Evolutionary conservation across 2,797 vertebrate species (phyloP), one percentile per base, ranked within the genome.

Genomic region (Muscicapa comitata): DNA sequence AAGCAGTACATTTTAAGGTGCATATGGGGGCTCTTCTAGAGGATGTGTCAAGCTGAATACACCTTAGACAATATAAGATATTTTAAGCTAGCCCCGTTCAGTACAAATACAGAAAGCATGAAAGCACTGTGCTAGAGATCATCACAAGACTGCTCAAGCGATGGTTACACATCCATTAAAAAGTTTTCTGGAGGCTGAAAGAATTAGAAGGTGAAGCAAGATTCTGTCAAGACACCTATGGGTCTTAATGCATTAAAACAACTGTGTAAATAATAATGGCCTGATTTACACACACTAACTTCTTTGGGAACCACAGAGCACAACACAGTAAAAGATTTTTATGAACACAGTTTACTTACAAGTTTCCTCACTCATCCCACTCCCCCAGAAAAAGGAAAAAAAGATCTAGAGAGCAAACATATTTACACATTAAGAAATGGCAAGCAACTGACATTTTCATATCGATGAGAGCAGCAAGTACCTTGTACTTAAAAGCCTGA

Each of bases 1-100:
- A 88, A 96, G 77, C 80, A 91, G 77, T 95, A 93, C 87, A 94
- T 88, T 95, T 93, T 86, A 94, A 96, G 96, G 93, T 95, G 94
- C 79, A 90, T 94, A 86, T 85, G 86, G 94, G 93, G 80, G 89
- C 73, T 96, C 90, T 93, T 85, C 54, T 83, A 84, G 80, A 94
- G 73, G 67, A 97, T 95, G 66, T 90, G 93, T 95, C 94, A 96
- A 95, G 65, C 37, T 90, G 87, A 91, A 91, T 85, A 70, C 80
- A 90, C 62, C 63, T 81, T 91, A 92, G 61, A 88, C 80, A 95
- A 94, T 90, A 14, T 38, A 86, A 86, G 70, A 48, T 93, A 94
- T 93, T 96, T 95, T 89, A 93, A 91, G 84, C 75, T 43, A 92
- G 48, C 57, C 35, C 11, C 1, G 35, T 86, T 96, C 86, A 88